phyloP scores from a whole-genome alignment of 2,888 invertebrate species.

The Drosophila heteroneura region DNA sequence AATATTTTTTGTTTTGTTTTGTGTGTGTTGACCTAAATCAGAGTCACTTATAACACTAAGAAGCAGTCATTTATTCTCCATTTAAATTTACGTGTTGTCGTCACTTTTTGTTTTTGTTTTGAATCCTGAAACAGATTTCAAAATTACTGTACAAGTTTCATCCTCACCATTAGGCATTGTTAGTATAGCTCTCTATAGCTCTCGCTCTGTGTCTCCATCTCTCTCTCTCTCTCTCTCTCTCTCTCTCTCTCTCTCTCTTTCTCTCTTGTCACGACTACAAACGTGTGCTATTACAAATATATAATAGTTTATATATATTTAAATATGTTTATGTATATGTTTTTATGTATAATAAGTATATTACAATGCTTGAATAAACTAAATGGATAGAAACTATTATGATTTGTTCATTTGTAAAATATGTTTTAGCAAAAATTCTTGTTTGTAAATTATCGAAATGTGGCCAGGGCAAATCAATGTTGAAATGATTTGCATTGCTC shows the following conservation, averaged over 20 bases:
- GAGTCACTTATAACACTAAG: constrained; percentile 82
- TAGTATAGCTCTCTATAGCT: constrained; percentile 40
- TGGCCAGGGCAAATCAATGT: constrained; percentile 44
- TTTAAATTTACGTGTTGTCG: constrained; percentile 82
- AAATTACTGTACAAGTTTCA: constrained; percentile 74
- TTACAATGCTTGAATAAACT: constrained; percentile 60
- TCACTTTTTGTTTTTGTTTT: constrained; percentile 65
- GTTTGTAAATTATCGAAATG: constrained; percentile 56
- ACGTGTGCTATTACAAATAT: constrained; percentile 63
- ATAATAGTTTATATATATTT: constrained; percentile 48
- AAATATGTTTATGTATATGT: constrained; percentile 39
- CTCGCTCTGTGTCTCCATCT: constrained; percentile 5
- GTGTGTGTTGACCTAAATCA: constrained; percentile 71
- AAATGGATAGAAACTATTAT: constrained; percentile 32
- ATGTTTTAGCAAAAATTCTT: constrained; percentile 44
- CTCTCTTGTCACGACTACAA: constrained; percentile 56
- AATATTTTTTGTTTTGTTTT: constrained; percentile 14
- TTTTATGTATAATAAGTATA: constrained; percentile 48
- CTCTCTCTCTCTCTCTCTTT: background rate
- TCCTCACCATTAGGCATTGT: constrained; percentile 30
- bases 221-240: background rate
- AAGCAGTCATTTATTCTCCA: constrained; percentile 85
- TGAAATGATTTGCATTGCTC: constrained; percentile 17
- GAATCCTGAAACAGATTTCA: constrained; percentile 82
- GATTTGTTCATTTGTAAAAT: constrained; percentile 23